Percentiles rank a stretch among this genome's conserved stretches.
Evolutionary conservation across 2,888 invertebrate species (phyloP).

Genomic region (Onthophagus sagittarius): DNA sequence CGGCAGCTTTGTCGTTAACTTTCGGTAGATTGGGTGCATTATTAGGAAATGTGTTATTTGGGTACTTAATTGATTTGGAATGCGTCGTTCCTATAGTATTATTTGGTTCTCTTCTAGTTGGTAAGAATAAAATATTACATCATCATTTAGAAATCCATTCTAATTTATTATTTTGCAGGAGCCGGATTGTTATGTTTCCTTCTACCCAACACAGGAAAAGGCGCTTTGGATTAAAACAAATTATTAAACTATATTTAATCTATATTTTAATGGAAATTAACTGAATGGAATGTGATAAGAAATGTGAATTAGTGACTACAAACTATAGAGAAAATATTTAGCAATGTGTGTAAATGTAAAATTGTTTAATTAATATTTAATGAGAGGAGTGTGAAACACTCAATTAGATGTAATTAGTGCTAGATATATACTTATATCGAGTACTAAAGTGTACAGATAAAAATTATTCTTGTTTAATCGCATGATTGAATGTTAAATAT

Average conservation of each 20-base stretch:
- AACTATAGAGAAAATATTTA: neutral
- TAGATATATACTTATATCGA: neutral
- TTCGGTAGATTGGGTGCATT: conserved; percentile 76
- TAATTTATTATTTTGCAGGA: conserved; percentile 49
- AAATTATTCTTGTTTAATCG: neutral
- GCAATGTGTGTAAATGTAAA: neutral
- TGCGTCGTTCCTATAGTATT: conserved; percentile 71
- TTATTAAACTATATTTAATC: neutral
- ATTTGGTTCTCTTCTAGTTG: conserved; percentile 68
- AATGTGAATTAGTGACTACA: neutral
- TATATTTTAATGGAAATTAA: neutral
- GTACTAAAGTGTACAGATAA: neutral
- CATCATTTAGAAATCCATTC: no score
- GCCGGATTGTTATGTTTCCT: conserved; percentile 71
- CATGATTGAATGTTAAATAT: no score
- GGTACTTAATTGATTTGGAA: conserved; percentile 75
- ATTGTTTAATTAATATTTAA: neutral
- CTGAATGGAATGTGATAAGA: neutral
- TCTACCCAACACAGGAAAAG: conserved; percentile 71
- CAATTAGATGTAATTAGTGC: neutral
- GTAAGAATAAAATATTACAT: no score
- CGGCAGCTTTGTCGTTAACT: conserved; percentile 73
- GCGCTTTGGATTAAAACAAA: conserved; percentile 59
- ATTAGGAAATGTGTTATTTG: conserved; percentile 71
- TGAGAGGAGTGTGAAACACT: neutral